Evolutionary conservation across 2,113 vertebrate genomes (phyloP), one percentile per base, ranked within the genome.

Genomic region (Dinomys branickii): DNA sequence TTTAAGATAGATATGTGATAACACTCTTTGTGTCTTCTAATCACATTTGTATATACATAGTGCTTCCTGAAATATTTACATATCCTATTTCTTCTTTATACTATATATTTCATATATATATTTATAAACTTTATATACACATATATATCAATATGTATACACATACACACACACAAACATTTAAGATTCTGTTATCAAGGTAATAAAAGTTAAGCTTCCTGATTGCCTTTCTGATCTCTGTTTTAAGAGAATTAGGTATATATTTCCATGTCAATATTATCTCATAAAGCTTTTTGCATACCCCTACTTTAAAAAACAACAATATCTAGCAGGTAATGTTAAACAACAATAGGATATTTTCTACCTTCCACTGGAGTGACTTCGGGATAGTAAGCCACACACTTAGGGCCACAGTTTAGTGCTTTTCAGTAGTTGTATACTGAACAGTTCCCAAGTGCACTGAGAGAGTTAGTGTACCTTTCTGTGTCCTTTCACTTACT

Each of bases 1-100:
- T 97, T 98, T 93, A 33, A 88, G 96, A 94, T 88, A 69, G 94
- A 95, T 94, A 28, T 97, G 97, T 94, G 92, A 91, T 98, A 94
- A 97, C 65, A 61, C 80, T 83, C 44, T 94, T 69, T 94, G 52
- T 95, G 87, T 96, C 84, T 87, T 96, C 88, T 96, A 52, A 95
- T 96, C 83, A 89, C 50, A 92, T 92, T 85, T 95, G 61, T 91
- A 75, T 20, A 90, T 86, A 22, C 33, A 58, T 93, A 91, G 1
- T 95, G 71, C 80, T 95, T 80, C 85, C 69, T 35, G 94, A 95
- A 93, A 94, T 97, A 97, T 95, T 96, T 97, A 54, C 54, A 83
- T 87, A 80, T 52, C 88, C 85, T 83, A 85, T 96, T 95, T 54
- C 87, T 97, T 92, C 61, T 65, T 65, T 97, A 96, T 91, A 93